phyloP scores from a whole-genome alignment of 2,113 vertebrate species.

The Genyomyrus donnyi region DNA sequence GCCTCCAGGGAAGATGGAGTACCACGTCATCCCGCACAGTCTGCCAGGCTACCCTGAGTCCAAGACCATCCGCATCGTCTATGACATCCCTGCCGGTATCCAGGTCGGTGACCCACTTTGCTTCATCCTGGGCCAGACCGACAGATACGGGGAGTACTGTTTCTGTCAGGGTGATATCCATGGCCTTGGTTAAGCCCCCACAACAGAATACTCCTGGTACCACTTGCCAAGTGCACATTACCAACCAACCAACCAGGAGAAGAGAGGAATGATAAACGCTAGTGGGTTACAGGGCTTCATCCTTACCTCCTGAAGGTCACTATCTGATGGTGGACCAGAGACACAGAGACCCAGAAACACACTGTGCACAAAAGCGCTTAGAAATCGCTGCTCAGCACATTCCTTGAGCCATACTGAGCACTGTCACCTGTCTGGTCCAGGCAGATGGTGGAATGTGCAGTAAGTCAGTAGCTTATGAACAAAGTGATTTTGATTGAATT shows the following conservation, averaged over 20 bases:
- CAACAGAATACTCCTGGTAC: neutral
- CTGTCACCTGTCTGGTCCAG: neutral
- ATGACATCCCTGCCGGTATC: slow-evolving; percentile 89
- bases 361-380: neutral
- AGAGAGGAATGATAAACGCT: neutral
- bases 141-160: neutral
- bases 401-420: neutral
- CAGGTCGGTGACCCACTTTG: slow-evolving; percentile 63
- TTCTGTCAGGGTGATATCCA: neutral
- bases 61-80: slow-evolving; percentile 91
- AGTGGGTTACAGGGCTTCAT: neutral
- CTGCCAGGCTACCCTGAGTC: slow-evolving; percentile 78
- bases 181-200: neutral
- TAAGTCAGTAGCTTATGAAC: neutral
- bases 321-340: neutral
- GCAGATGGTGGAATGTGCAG: neutral
- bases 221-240: neutral
- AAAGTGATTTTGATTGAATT: neutral
- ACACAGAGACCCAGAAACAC: neutral
- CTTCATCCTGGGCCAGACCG: neutral
- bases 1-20: slow-evolving; percentile 96
- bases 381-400: neutral
- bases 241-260: neutral
- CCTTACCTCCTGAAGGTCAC: neutral
- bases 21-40: slow-evolving; percentile 90